Percentiles rank a stretch among this genome's conserved stretches.
Conservation (phyloP, 2,797 vertebrate species). For the Heliangelus exortis region DNA sequence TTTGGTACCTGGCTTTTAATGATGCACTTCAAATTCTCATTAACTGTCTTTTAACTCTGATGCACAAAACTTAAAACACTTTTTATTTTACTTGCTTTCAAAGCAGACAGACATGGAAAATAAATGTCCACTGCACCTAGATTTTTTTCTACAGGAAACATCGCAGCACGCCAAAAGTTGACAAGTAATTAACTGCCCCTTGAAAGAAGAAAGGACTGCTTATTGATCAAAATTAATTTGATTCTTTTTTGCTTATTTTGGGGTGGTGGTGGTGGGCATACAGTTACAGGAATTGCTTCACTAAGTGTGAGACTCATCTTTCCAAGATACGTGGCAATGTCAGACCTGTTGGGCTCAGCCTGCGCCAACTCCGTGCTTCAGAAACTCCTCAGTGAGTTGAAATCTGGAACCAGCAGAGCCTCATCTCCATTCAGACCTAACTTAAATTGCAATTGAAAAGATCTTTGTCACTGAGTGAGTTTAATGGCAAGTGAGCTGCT, state of each 20-base stretch:
- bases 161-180: background rate
- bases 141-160: background rate
- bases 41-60: background rate
- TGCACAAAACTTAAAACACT: background rate
- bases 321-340: background rate
- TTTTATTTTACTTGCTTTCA: background rate
- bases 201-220: background rate
- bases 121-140: background rate
- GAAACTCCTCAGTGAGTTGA: background rate
- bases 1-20: background rate
- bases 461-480: background rate
- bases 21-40: too few relatives aligned
- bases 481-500: background rate
- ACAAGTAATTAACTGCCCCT: background rate
- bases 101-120: background rate
- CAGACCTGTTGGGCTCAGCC: background rate
- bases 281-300: rapidly evolving
- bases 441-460: background rate
- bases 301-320: background rate
- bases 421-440: background rate
- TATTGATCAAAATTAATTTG: background rate
- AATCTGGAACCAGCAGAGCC: background rate
- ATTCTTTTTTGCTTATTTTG: background rate
- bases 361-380: background rate
- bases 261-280: too few relatives aligned